These are phyloP conservation scores for Stratiomys singularior DNA, from an alignment of 2,888 invertebrate species.

Conservation along the genomic window DNA sequence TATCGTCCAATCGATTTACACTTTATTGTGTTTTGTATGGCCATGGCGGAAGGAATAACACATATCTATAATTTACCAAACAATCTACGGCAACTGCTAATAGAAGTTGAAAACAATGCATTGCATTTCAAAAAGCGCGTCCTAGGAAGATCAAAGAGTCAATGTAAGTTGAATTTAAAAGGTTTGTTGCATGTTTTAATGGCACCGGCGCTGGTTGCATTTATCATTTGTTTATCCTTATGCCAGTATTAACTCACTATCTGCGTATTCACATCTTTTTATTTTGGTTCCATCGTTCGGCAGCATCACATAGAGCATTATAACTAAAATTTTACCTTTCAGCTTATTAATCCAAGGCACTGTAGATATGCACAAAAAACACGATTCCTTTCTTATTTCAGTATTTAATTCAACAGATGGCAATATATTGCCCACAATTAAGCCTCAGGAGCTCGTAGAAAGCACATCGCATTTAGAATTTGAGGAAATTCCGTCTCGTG, in stretches of 20 bases:
- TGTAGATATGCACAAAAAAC: background rate
- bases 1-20: conserved; percentile 68
- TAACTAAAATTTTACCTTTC: no score
- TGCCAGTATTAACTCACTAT: no score
- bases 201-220: no score
- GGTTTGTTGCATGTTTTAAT: no score
- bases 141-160: background rate
- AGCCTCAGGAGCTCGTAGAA: conserved; percentile 57
- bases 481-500: conserved; percentile 63
- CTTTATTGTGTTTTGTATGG: conserved; percentile 70
- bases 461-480: conserved; percentile 61
- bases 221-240: no score
- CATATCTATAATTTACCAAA: conserved; percentile 70
- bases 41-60: conserved; percentile 71
- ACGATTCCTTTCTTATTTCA: background rate
- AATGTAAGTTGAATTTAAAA: background rate
- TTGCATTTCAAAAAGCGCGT: background rate
- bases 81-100: conserved; percentile 71
- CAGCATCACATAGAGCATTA: no score
- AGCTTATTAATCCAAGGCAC: background rate
- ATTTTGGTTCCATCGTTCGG: no score
- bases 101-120: conserved; percentile 63
- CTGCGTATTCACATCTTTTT: no score
- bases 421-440: conserved; percentile 48
- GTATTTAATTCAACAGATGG: conserved; percentile 27